phyloP scores from a whole-genome alignment of 2,113 vertebrate genomes.

The Copsychus sechellarum region DNA sequence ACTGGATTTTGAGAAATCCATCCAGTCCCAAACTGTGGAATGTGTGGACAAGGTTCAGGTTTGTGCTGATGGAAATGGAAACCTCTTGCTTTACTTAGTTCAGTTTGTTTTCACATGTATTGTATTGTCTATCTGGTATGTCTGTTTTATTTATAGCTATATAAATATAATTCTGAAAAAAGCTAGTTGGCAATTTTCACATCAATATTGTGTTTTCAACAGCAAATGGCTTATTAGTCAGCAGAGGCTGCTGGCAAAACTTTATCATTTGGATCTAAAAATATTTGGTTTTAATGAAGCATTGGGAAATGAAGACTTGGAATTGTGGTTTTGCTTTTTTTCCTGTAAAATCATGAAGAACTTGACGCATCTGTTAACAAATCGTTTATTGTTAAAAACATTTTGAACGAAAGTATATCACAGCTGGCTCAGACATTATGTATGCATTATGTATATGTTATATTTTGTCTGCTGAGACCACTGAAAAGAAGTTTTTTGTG shows the following conservation, averaged over 20 bases:
- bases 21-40: conserved; percentile 22
- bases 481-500: background rate
- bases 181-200: conserved; percentile 25
- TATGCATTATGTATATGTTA: background rate
- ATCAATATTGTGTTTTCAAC: conserved; percentile 55
- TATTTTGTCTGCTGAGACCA: conserved; percentile 24
- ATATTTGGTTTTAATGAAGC: conserved; percentile 55
- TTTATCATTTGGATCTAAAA: conserved; percentile 45
- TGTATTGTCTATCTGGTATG: conserved; percentile 46
- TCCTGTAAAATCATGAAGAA: background rate
- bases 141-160: conserved; percentile 60
- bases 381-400: background rate
- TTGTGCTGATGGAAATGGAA: conserved; percentile 49
- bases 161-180: conserved; percentile 7
- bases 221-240: conserved; percentile 42
- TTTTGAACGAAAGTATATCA: conserved; percentile 32
- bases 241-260: conserved; percentile 38
- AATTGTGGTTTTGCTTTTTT: background rate
- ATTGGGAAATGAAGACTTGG: conserved; percentile 8
- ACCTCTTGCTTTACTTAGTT: conserved; percentile 10
- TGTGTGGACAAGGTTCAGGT: conserved; percentile 52
- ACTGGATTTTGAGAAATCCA: conserved; percentile 51
- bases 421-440: conserved; percentile 19
- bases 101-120: conserved; percentile 60
- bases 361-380: conserved; percentile 53